These are phyloP conservation scores for Dryomyza anilis DNA, from an alignment of 2,888 invertebrate genomes.

Conservation along the genomic window DNA sequence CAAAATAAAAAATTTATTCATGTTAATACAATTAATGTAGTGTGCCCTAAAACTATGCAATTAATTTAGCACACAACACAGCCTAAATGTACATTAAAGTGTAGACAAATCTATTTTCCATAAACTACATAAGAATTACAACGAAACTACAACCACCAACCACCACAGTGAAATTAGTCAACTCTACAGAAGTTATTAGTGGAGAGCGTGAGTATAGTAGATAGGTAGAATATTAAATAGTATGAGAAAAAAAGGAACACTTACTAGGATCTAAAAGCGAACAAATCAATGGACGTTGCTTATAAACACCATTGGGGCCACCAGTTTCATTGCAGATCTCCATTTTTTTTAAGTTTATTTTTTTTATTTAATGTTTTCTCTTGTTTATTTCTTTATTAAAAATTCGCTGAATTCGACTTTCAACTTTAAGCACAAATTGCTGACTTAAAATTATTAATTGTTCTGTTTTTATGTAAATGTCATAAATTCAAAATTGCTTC, in stretches of 20 bases:
- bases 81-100: too few species aligned
- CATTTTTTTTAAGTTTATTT: constrained; percentile 38
- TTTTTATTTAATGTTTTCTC: not conserved
- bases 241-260: constrained; percentile 38
- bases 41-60: not conserved
- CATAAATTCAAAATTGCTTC: constrained; percentile 33
- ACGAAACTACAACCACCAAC: too few species aligned
- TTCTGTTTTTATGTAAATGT: not conserved
- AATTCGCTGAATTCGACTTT: not conserved
- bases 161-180: not conserved
- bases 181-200: too few species aligned
- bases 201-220: not conserved
- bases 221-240: not conserved
- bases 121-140: too few species aligned
- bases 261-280: constrained; percentile 61
- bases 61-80: not conserved
- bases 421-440: not conserved
- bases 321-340: constrained; percentile 49
- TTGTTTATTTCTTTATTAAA: not conserved
- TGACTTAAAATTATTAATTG: not conserved
- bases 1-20: not conserved
- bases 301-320: constrained; percentile 59
- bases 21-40: too few species aligned
- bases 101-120: too few species aligned
- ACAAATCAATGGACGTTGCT: constrained; percentile 58